phyloP scores from a whole-genome alignment of 2,113 vertebrate genomes.

The Stictonetta naevosa region DNA sequence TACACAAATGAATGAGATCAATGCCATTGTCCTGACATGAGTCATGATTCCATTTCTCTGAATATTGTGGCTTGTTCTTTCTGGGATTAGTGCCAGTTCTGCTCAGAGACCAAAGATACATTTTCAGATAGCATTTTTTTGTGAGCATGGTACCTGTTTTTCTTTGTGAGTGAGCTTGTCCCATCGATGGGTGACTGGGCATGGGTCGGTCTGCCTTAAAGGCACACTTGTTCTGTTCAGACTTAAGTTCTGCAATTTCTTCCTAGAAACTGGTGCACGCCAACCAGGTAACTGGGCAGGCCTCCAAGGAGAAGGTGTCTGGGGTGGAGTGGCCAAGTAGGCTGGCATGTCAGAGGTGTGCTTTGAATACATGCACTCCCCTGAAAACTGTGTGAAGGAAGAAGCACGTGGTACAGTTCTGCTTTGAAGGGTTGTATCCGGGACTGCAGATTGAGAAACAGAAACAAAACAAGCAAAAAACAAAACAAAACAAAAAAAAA shows the following conservation, averaged over 20 bases:
- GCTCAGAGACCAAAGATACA: background rate
- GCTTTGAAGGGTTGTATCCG: background rate
- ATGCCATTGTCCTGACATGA: slow-evolving; percentile 13
- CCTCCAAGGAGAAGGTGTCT: background rate
- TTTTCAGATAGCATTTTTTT: background rate
- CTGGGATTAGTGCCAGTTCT: slow-evolving; percentile 29
- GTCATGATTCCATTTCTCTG: background rate
- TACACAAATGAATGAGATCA: background rate
- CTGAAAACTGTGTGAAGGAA: background rate
- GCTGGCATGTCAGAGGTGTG: background rate
- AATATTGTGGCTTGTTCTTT: background rate
- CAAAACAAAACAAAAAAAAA: too few relatives aligned
- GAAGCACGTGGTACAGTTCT: background rate
- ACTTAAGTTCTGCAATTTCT: background rate
- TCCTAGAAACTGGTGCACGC: background rate
- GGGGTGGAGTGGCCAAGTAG: background rate
- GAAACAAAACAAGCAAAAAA: background rate
- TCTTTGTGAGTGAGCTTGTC: background rate
- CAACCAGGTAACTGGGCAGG: background rate
- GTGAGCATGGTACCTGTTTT: background rate
- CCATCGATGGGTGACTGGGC: background rate
- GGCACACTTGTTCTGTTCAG: background rate
- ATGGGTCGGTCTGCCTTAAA: background rate
- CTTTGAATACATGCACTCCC: background rate
- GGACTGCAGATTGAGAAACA: background rate